Evolutionary conservation across 2,113 vertebrate genomes (phyloP), one percentile per base, ranked within the genome.

Genomic region (Phaethon lepturus): DNA sequence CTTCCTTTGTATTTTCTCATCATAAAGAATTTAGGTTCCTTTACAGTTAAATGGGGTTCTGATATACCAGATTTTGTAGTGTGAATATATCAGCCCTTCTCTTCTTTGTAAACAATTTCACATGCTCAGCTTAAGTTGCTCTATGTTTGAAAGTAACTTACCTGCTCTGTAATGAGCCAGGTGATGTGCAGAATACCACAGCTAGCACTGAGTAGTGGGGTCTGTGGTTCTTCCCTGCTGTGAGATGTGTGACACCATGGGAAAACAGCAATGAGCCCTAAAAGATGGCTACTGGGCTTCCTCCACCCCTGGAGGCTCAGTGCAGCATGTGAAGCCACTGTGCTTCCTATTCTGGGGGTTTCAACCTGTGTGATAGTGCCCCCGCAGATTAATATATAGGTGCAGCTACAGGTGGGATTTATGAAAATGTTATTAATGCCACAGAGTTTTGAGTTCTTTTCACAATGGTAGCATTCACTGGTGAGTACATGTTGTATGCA

Each of bases 241-340:
- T 2, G 5, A 3, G 9, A 26, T 10, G 9, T 42, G 25, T 45
- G 50, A 7, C 23, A n/a, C 19, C 9, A 40, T 0, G 0, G 9
- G 5, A 44, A 45, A 58, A 7, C 8, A 85, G 19, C 19, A 82
- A 10, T 1, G 2, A n/a, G 2, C 3, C 31, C 25, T 62, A 16
- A 40, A 64, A 10, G 7, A 55, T 0, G 17, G 4, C 2, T 7
- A 5, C 6, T 35, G 19, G 25, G 22, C 17, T 49, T 45, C 7
- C 14, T 64, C n/a, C 18, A 4, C 15, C 58, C 13, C 15, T 38
- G 18, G 13, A 68, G 31, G 40, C 5, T 29, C 44, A 38, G 4
- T n/a, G 9, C 4, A 45, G 1, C 6, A 3, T 3, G 14, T 29
- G 7, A 83, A 66, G 8, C 10, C 15, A 22, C 15, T 26, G 4